Evolutionary conservation across 1,140 invertebrate genomes (phyloP).

Genomic region (Drosophila grimshawi): DNA sequence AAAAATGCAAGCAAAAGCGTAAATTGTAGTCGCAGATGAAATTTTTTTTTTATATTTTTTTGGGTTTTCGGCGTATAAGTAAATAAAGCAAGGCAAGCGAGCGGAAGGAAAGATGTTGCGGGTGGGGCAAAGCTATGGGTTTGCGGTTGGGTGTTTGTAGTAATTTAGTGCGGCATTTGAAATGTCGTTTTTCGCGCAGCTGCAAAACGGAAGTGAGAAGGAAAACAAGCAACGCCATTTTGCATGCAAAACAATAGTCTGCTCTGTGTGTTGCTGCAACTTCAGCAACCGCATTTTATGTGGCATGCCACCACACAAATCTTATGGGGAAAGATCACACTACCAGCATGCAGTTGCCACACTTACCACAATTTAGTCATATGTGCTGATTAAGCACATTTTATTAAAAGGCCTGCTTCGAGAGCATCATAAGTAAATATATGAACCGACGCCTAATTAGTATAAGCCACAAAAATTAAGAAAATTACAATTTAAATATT

Average conservation of each 20-base stretch:
- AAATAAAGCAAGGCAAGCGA: constrained; percentile 23
- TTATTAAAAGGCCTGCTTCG: not conserved
- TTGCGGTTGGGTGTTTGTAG: constrained; percentile 50
- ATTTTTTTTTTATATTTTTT: constrained; percentile 34
- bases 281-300: constrained; percentile 39
- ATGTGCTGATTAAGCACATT: not conserved
- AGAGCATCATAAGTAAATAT: not conserved
- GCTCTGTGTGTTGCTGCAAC: constrained; percentile 12
- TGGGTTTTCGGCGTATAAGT: constrained; percentile 46
- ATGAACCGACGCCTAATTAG: too few species aligned
- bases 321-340: constrained; percentile 17
- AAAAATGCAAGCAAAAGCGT: constrained; percentile 71
- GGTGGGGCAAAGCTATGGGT: not conserved
- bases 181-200: constrained; percentile 49
- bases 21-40: constrained; percentile 67
- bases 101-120: not conserved
- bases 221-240: constrained; percentile 30
- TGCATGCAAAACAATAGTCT: constrained; percentile 53
- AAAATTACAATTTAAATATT: too few species aligned
- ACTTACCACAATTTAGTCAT: not conserved
- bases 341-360: constrained; percentile 6
- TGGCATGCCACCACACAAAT: constrained; percentile 42
- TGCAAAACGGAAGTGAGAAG: constrained; percentile 1
- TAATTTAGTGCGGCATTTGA: constrained; percentile 71
- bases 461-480: too few species aligned